These are phyloP conservation scores for Spinus olivaceus DNA, from an alignment of 2,797 vertebrate genomes.

Conservation along the genomic window DNA sequence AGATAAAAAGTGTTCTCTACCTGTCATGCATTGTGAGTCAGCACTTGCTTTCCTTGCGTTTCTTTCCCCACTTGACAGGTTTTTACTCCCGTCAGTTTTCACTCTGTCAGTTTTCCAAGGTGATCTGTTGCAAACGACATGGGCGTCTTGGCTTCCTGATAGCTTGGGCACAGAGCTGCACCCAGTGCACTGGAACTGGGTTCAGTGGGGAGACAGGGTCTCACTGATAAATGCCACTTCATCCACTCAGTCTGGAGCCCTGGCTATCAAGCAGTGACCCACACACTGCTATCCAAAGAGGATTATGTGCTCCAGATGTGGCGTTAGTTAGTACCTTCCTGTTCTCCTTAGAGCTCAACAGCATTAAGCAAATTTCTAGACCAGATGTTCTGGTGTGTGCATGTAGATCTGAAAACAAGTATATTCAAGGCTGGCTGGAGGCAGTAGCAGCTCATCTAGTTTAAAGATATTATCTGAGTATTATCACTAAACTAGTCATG, in stretches of 20 bases:
- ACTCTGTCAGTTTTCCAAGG: background rate
- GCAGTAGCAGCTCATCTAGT: background rate
- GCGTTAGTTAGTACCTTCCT: background rate
- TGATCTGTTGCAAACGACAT: background rate
- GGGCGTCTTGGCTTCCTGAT: background rate
- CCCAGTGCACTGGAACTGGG: background rate
- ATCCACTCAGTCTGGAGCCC: background rate
- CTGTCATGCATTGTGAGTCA: background rate
- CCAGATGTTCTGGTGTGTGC: background rate
- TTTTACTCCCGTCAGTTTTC: background rate
- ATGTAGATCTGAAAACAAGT: background rate
- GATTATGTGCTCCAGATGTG: background rate
- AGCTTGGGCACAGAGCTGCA: background rate
- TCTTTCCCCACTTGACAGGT: background rate
- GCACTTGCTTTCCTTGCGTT: background rate
- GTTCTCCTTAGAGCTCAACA: background rate
- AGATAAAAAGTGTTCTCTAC: background rate
- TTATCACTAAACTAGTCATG: background rate
- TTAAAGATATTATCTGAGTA: background rate
- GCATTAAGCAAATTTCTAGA: background rate
- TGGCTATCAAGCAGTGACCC: background rate
- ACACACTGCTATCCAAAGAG: background rate
- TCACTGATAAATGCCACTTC: background rate
- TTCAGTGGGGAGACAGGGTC: background rate
- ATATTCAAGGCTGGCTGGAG: fast-evolving